A percentile compares a stretch with the other conserved stretches of the same genome.
phyloP scores from a whole-genome alignment of 2,888 invertebrate species.

The Epinotia brunnichana region DNA sequence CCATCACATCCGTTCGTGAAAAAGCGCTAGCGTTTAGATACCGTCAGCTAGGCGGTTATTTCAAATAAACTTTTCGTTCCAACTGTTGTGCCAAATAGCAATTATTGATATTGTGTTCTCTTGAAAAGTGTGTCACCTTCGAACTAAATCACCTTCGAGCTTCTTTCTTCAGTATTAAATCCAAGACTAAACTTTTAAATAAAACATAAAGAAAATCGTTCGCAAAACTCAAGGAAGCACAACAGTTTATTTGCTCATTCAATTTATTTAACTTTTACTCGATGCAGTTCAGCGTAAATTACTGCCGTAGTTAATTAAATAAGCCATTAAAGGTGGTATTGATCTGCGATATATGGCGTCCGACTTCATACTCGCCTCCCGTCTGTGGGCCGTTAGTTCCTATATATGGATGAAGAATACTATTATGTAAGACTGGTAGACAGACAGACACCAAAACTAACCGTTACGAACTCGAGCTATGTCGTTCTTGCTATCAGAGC shows the following conservation, averaged over 20 bases:
- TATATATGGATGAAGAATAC: constrained; percentile 13
- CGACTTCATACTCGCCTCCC: constrained; percentile 11
- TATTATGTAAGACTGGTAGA: constrained; percentile 16
- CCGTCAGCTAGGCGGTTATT: no score
- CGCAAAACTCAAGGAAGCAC: constrained; percentile 17
- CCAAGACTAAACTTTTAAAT: background rate
- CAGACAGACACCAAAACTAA: constrained; percentile 9
- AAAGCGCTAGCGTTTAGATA: no score
- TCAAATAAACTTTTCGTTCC: no score
- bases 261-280: constrained; percentile 10
- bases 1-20: no score
- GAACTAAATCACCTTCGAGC: no score
- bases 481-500: background rate
- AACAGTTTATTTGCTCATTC: background rate
- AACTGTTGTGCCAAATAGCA: no score
- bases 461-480: constrained; percentile 10
- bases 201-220: background rate
- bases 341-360: constrained; percentile 23
- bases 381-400: background rate
- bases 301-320: constrained; percentile 41
- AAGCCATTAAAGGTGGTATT: constrained; percentile 43
- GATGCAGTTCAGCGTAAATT: constrained; percentile 27
- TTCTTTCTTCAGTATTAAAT: background rate
- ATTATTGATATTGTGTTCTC: no score
- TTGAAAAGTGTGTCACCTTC: no score